Evolutionary conservation across 2,888 invertebrate genomes (phyloP), one percentile per base, ranked within the genome.

Genomic region (Lithophane semibrunnea): DNA sequence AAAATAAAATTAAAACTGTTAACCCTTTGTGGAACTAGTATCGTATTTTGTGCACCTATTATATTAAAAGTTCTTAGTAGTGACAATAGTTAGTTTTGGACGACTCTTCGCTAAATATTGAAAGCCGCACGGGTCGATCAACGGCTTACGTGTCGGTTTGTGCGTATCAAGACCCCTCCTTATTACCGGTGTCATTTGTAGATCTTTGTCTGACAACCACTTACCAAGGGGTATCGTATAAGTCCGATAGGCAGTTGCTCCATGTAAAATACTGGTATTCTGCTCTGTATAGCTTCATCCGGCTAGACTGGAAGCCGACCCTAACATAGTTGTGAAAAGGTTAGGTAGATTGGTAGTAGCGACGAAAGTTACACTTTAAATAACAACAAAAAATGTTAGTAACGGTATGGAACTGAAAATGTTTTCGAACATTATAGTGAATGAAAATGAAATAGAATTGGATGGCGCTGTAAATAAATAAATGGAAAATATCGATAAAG

Each of bases 1-100:
- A n/a, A 73, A 80, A 83, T 75, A 69, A 80, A 66, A 72, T 29
- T 60, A 49, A 72, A 72, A 83, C 37, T 29, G 16, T 66, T 52
- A 61, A 44, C 65, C 65, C 58, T 64, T 70, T 71, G 54, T 79
- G 8, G 16, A 52, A 68, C 2, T 42, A 66, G 10, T 18, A 29
- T 63, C 29, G 13, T 42, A 69, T 79, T 63, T 47, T 54, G 21
- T 16, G 10, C 16, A n/a, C 12, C 3, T 63, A 16, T n/a, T 44
- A 21, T 18, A 56, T 9, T 60, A 60, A 9, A 58, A 2, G 12
- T 12, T n/a, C 49, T 49, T 49, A 16, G n/a, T 56, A 56, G n/a
- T 13, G 13, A n/a, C 52, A 7, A 49, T 49, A 49, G 49, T 16
- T 16, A 49, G 47, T 37, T 3, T 47, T 3, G 49, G 16, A 16